Conservation (phyloP, 2,888 invertebrate genomes). For the Neoitamus cyanurus region DNA sequence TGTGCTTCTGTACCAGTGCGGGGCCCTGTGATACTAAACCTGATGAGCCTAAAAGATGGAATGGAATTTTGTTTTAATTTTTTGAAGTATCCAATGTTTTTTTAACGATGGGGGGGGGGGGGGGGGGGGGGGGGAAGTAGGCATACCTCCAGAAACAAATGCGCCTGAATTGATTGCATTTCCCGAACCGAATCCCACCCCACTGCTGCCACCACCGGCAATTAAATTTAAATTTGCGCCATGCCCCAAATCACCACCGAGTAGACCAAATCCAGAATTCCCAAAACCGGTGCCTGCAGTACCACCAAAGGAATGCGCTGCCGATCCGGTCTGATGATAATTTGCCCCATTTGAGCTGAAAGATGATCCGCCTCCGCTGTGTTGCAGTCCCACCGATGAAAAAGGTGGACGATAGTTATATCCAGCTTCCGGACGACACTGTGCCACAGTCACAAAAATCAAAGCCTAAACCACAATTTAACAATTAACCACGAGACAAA, state of each 20-base stretch:
- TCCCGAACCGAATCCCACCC: constrained; percentile 60
- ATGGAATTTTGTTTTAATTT: neutral
- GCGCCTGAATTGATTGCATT: neutral
- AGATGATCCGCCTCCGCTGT: constrained; percentile 55
- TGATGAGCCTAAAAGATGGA: neutral
- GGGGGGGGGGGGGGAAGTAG: no score
- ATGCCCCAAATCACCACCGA: neutral
- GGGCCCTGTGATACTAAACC: constrained; percentile 55
- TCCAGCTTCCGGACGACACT: constrained; percentile 62
- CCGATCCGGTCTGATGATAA: neutral
- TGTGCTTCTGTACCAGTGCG: constrained; percentile 82
- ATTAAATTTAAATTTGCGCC: neutral
- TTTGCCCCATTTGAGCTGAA: neutral
- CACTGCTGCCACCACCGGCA: constrained; percentile 59
- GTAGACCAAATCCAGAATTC: neutral
- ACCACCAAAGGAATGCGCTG: neutral
- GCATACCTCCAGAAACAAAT: neutral
- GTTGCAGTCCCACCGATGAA: constrained; percentile 60
- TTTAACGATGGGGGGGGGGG: no score
- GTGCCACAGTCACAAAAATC: neutral
- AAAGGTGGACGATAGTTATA: constrained; percentile 59
- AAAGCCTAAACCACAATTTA: neutral
- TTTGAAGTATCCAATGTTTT: neutral
- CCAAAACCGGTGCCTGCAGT: neutral
- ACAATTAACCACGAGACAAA: neutral